Evolutionary conservation across 2,888 invertebrate genomes (phyloP).

Genomic region (Harpagoxenus sublaevis): DNA sequence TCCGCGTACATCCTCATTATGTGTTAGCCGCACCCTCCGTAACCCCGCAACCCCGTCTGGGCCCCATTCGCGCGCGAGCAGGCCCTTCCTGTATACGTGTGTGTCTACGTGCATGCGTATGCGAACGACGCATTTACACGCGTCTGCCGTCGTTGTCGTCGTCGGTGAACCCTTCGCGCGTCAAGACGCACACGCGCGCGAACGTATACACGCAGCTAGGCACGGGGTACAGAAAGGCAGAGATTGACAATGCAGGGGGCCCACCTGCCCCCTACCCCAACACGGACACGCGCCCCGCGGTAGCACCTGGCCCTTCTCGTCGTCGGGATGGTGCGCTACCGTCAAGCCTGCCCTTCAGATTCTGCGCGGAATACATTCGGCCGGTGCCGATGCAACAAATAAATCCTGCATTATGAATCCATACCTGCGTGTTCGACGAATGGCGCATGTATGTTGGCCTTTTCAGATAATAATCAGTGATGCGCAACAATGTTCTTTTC

Average conservation of each 20-base stretch:
- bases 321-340: slow-evolving; percentile 63
- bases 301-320: slow-evolving; percentile 82
- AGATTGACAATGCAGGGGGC: slow-evolving; percentile 86
- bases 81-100: slow-evolving; percentile 30
- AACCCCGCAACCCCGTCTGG: slow-evolving; percentile 54
- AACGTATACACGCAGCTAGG: slow-evolving; percentile 60
- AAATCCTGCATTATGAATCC: slow-evolving; percentile 51
- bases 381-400: slow-evolving; percentile 59
- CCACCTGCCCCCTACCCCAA: slow-evolving; percentile 85
- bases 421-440: slow-evolving; percentile 37
- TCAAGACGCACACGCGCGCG: slow-evolving; percentile 64
- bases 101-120: background rate
- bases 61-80: slow-evolving; percentile 42
- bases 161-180: slow-evolving; percentile 68
- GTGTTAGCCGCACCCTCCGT: slow-evolving; percentile 78
- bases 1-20: slow-evolving; percentile 83
- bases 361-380: slow-evolving; percentile 51
- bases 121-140: slow-evolving; percentile 50
- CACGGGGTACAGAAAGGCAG: slow-evolving; percentile 81
- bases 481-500: slow-evolving; percentile 37
- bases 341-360: slow-evolving; percentile 52
- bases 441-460: slow-evolving; percentile 16
- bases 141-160: slow-evolving; percentile 54
- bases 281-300: slow-evolving; percentile 84
- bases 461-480: slow-evolving; percentile 18